Percentiles rank a stretch among this genome's conserved stretches.
Evolutionary conservation across 2,797 vertebrate species (phyloP).

Genomic region (Siniperca obscura): DNA sequence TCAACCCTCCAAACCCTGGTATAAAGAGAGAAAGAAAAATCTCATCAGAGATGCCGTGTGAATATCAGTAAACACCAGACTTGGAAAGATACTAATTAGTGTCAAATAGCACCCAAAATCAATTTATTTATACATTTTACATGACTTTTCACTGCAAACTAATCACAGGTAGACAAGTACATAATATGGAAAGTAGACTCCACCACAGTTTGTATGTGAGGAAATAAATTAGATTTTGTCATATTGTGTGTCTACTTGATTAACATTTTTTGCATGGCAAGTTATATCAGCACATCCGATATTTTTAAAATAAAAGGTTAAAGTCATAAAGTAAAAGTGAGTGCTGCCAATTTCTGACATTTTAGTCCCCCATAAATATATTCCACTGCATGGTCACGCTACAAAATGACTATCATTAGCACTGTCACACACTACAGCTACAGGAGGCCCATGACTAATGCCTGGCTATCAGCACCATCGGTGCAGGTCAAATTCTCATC

Average conservation of each 20-base stretch:
- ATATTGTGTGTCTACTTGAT: constrained; percentile 13
- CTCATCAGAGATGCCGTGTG: constrained; percentile 46
- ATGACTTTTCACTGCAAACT: constrained; percentile 28
- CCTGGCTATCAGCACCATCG: constrained; percentile 86
- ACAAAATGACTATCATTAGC: constrained; percentile 96
- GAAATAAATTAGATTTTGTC: constrained; percentile 23
- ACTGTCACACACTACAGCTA: constrained; percentile 88
- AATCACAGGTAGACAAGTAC: constrained; percentile 24
- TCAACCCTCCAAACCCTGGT: constrained; percentile 81
- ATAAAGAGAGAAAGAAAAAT: constrained; percentile 53
- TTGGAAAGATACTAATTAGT: constrained; percentile 60
- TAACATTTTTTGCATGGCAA: constrained; percentile 31
- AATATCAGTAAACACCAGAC: constrained; percentile 59
- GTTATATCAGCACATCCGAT: constrained; percentile 63
- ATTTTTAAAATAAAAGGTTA: constrained; percentile 67
- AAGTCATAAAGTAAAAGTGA: constrained; percentile 75
- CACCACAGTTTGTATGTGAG: constrained; percentile 43
- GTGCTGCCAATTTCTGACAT: constrained; percentile 84
- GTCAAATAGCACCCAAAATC: constrained; percentile 49
- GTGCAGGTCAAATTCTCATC: constrained; percentile 89
- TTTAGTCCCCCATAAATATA: constrained; percentile 88
- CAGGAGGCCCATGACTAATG: constrained; percentile 93
- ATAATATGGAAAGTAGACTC: constrained; percentile 7
- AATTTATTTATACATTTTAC: constrained; percentile 44
- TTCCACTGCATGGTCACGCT: constrained; percentile 89